Evolutionary conservation across 1,140 invertebrate species (phyloP), one percentile per base, ranked within the genome.

Genomic region (Asbolus verrucosus): DNA sequence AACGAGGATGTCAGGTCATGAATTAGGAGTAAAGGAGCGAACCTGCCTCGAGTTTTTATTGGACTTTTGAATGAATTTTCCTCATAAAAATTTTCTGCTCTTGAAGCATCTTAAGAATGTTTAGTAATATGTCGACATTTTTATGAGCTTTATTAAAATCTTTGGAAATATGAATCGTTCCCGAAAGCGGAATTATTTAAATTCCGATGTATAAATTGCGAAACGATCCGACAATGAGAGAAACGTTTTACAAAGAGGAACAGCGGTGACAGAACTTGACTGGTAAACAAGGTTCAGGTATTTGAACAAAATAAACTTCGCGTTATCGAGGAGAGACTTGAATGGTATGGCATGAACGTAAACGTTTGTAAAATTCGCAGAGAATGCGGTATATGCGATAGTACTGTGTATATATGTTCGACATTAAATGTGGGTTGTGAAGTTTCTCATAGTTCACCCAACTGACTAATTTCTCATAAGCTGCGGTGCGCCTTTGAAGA

Each of bases 91-190:
- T 54, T 54, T 54, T 14, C 46, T 46, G 21, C 46, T 54, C 21
- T 21, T 14, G 14, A 19, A 27, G 46, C 46, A 54, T 54, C 46
- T 54, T 54, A 54, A 54, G 46, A 54, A 54, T 54, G 46, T 54
- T 54, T 54, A 27, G 46, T 54, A 54, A 54, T 54, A 54, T 54
- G 46, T 54, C 46, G 46, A 54, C 46, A 54, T 54, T 54, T 54
- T 54, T 54, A 54, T 54, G 46, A 54, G 46, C 46, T 54, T 54
- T 54, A 54, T 54, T 54, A 54, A 54, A 54, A 54, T 54, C 46
- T 54, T 54, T 27, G 19, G 21, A 14, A 54, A 54, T 54, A 54
- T 54, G 46, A 54, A 54, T 54, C 46, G 46, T 46, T 46, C n/a
- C n/a, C 19, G 19, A n/a, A n/a, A n/a, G 19, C 8, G 8, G 27